Base-by-base conservation (phyloP, 2,797 vertebrate genomes). In the Dallia pectoralis region DNA sequence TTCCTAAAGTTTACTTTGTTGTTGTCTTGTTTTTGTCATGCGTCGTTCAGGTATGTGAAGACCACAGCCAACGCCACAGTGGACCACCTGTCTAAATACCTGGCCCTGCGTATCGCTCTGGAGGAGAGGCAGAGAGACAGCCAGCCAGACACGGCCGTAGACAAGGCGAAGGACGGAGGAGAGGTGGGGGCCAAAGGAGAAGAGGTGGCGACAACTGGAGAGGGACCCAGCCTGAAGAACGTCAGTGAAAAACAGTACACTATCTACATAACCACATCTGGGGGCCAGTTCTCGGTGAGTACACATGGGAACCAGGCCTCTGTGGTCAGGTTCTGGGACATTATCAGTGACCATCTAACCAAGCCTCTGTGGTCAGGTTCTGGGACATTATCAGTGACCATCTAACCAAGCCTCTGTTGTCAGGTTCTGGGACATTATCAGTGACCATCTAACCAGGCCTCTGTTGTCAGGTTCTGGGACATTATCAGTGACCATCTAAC, bases 231-330 rank as follows among this genome's bases (percentile, higher is more conserved):
- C 69, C 88, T 96, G 86, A 89, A 87, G 49, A 88, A 85, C 3
- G 84, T 96, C 86, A 97, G 95, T 2, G 96, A 97, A 89, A 97
- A 97, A 87, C 95, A 96, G 81, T 96, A 96, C 84, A 97, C 96
- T 77, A 97, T 97, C 88, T 97, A 96, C 89, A 97, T 96, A 67
- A 87, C 93, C 48, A 94, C 95, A 0, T 73, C 93, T 0, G 94
- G 92, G 0, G 95, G 95, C 5, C 94, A 95, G 71, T 95, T 96
- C 88, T 95, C 95, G 59, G 95, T 96, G 85, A 59, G 53, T 59
- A 59, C 53, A 59, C 53, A 59, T 19, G 15, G 6, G 18, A 16
- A 44, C 40, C 40, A 44, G 40, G 6, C 40, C 40, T 44, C 4
- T 44, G 40, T 12, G 11, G 40, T 40, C 12, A 44, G 3, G 1